Evolutionary conservation across 2,113 vertebrate species (phyloP), one percentile per base, ranked within the genome.

Genomic region (Tachysurus fulvidraco): DNA sequence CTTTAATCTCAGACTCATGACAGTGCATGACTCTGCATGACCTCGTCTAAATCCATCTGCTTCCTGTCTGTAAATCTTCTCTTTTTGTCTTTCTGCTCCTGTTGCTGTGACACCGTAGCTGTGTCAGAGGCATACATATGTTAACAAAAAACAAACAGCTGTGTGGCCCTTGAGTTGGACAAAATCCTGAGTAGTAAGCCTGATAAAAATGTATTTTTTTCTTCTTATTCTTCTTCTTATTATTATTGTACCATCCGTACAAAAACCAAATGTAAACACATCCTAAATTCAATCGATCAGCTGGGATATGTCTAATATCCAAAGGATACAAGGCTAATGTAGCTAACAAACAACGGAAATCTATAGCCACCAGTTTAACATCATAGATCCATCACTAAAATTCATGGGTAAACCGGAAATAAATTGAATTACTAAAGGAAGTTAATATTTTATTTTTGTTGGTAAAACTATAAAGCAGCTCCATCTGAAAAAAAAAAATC

Each of bases 11-110:
- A 55, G 16, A 79, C 77, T 36, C 52, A 11, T 79, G 77, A 55
- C 77, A 55, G 52, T 79, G n/a, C 5, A 55, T 76, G 73, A 83
- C 55, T 65, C 69, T 28, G 54, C 46, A 80, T 80, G 28, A 69
- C 28, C 73, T 67, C 65, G 9, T 73, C 83, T 52, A 7, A 7
- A 81, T 83, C 78, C 85, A 87, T 74, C 77, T 84, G 57, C 78
- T 88, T 84, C 80, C 71, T 76, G 19, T 28, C 81, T 78, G 79
- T 83, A 59, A 85, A 83, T 83, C 59, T 81, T 62, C 67, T 55
- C 64, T 36, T 67, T 54, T 55, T 64, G 41, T 67, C 81, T 77
- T 36, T 57, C 36, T 84, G 71, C 54, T 76, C 30, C 19, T 50
- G 23, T 44, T 65, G 60, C 73, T 76, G 73, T 7, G 23, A 76